Evolutionary conservation across 1,140 invertebrate species (phyloP).

Genomic region (Procambarus clarkii): DNA sequence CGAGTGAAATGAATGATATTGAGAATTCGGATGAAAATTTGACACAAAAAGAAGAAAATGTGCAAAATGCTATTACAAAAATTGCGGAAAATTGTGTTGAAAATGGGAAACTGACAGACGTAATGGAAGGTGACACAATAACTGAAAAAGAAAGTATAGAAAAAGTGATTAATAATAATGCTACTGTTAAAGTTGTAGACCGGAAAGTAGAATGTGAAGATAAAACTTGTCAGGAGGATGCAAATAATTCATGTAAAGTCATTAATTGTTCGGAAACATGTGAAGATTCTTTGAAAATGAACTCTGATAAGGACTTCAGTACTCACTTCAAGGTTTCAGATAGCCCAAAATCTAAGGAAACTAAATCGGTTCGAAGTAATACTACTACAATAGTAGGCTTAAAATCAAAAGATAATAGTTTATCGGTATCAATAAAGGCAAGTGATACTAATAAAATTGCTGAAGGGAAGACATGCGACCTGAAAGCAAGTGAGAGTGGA

Average conservation of each 20-base stretch:
- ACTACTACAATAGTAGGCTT: too few species aligned
- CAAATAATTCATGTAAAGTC: background rate
- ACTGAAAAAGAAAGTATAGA: background rate
- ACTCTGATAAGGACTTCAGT: background rate
- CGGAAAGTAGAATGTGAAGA: background rate
- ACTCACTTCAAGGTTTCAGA: background rate
- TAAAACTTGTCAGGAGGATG: background rate
- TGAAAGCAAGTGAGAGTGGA: background rate
- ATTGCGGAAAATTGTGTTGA: background rate
- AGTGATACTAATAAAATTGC: slow-evolving; percentile 7
- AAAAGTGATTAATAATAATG: background rate
- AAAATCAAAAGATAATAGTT: slow-evolving; percentile 11
- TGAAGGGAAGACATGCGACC: slow-evolving; percentile 17
- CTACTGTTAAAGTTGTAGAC: background rate
- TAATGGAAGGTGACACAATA: background rate
- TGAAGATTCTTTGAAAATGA: background rate
- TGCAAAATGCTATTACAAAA: background rate
- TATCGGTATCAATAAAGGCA: background rate
- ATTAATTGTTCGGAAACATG: background rate
- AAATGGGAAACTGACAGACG: slow-evolving; percentile 22
- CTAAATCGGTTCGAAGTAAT: slow-evolving; percentile 2
- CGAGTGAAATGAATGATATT: background rate
- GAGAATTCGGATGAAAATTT: background rate
- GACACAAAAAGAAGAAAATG: background rate
- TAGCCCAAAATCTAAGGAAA: slow-evolving; percentile 18